Evolutionary conservation across 1,140 invertebrate species (phyloP).

Genomic region (Helicoverpa armigera): DNA sequence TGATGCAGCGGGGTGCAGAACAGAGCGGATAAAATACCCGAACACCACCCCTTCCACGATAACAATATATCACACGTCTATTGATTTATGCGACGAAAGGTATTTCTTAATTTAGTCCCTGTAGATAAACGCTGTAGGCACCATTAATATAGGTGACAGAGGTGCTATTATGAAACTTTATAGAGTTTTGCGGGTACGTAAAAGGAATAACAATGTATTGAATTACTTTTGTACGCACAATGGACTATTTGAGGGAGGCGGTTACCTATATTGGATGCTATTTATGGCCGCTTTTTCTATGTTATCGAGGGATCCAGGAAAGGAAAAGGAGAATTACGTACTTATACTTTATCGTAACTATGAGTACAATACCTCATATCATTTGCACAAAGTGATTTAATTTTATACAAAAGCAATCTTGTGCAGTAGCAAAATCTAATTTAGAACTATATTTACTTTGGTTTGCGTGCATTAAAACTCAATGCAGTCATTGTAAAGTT

Average conservation of each 20-base stretch:
- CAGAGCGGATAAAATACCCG: slow-evolving; percentile 53
- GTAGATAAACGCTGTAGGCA: slow-evolving; percentile 48
- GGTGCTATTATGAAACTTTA: slow-evolving; percentile 53
- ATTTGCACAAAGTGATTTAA: neutral
- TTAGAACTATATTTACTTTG: neutral
- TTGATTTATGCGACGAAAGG: slow-evolving; percentile 66
- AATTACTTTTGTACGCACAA: slow-evolving; percentile 47
- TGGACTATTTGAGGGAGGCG: slow-evolving; percentile 41
- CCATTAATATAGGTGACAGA: slow-evolving; percentile 52
- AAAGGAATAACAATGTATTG: slow-evolving; percentile 55
- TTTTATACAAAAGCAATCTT: neutral
- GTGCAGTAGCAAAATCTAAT: neutral
- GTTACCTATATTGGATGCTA: slow-evolving; percentile 41
- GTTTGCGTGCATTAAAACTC: slow-evolving; percentile 9
- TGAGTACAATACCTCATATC: neutral
- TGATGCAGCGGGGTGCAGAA: slow-evolving; percentile 66
- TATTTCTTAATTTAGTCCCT: slow-evolving; percentile 61
- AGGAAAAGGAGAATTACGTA: slow-evolving; percentile 34
- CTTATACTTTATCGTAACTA: slow-evolving; percentile 3
- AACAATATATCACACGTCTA: slow-evolving; percentile 63
- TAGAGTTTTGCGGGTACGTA: slow-evolving; percentile 48
- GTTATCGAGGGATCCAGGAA: slow-evolving; percentile 39
- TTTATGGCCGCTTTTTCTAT: slow-evolving; percentile 46
- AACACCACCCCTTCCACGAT: slow-evolving; percentile 54
- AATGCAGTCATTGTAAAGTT: neutral